These are phyloP conservation scores for Leucoraja erinaceus DNA, from an alignment of 2,113 vertebrate genomes.

Conservation along the genomic window DNA sequence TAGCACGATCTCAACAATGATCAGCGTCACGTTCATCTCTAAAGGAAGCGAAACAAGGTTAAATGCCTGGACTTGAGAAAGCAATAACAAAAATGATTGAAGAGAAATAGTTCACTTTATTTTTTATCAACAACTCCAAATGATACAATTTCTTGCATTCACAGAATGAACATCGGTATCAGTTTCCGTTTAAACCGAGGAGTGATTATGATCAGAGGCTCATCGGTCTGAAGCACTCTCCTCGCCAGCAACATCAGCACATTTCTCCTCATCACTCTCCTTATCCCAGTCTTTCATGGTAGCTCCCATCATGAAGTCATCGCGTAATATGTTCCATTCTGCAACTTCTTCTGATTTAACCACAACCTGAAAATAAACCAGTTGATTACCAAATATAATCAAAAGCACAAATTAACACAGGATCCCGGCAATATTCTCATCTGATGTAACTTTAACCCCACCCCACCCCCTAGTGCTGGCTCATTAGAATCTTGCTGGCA, in stretches of 20 bases:
- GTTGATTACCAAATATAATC: conserved; percentile 11
- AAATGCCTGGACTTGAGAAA: background rate
- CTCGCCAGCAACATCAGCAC: background rate
- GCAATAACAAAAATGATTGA: background rate
- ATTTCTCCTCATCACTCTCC: conserved; percentile 59
- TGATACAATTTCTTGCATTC: conserved; percentile 44
- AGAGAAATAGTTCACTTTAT: background rate
- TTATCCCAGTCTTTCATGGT: conserved; percentile 98
- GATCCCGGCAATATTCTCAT: conserved; percentile 43
- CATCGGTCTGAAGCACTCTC: conserved; percentile 55
- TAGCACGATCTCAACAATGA: background rate
- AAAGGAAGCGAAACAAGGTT: background rate
- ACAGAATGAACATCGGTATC: conserved; percentile 41
- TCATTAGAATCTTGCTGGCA: conserved; percentile 51
- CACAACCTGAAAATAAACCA: conserved; percentile 41
- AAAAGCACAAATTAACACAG: background rate
- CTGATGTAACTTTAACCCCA: conserved; percentile 49
- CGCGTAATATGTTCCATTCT: conserved; percentile 79
- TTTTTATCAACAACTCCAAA: background rate
- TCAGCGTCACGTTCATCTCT: background rate
- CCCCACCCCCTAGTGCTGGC: conserved; percentile 44
- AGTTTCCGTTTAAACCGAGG: background rate
- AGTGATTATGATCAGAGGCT: conserved; percentile 39
- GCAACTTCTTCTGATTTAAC: conserved; percentile 60
- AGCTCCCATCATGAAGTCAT: conserved; percentile 94